Evolutionary conservation across 2,888 invertebrate genomes (phyloP), one percentile per base, ranked within the genome.

Genomic region (Phengaris alcon): DNA sequence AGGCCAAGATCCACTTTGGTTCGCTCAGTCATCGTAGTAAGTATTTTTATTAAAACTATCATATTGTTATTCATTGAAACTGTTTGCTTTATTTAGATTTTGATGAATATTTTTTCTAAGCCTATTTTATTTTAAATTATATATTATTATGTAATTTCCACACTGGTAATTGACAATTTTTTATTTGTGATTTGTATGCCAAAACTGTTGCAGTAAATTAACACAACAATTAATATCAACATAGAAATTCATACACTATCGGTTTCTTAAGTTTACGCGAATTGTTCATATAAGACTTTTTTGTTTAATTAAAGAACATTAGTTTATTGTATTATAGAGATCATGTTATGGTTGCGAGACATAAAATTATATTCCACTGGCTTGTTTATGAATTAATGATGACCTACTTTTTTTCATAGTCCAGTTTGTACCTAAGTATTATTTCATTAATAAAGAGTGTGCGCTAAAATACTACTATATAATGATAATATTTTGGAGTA

Each of bases 81-180:
- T 9, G 22, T 64, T 64, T 10, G 59, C 59, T 15, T 64, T 64
- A 64, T n/a, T 35, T 22, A 22, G 22, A 64, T 35, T 22, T 35
- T 64, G 35, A 64, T 13, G 35, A 35, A 12, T 64, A 10, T 35
- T 64, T 64, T 35, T 44, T 64, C 35, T 64, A 44, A 64, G 13
- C 35, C 64, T 64, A 64, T 10, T 12, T 22, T 64, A 64, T 64
- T 10, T 64, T 6, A 64, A 7, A 59, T 64, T 6, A 64, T 64
- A 64, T 64, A 44, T 15, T 64, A n/a, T 55, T 55, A 44, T 64
- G 52, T 35, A 35, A 22, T 44, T 64, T 64, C 64, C 10, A 70
- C 51, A 70, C 52, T 35, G 52, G 52, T 72, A 72, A 72, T 54
- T 72, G 72, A 54, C 54, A 54, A 72, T 44, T 22, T 64, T 52